Percentiles rank a stretch among this genome's conserved stretches.
phyloP scores from a whole-genome alignment of 2,113 vertebrate species.

The Sylvietta virens region DNA sequence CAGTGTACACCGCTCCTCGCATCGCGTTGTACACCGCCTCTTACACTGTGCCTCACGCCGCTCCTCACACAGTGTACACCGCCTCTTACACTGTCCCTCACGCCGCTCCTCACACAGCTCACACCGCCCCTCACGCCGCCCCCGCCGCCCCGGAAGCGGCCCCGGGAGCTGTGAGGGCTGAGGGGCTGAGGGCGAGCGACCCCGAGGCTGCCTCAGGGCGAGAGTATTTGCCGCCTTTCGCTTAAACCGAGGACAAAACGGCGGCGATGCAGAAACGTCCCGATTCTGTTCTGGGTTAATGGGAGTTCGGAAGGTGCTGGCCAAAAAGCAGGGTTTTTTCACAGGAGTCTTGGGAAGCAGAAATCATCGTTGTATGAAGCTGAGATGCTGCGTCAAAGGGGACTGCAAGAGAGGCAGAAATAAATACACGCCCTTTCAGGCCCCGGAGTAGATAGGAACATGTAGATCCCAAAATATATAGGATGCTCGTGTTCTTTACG shows the following conservation, averaged over 20 bases:
- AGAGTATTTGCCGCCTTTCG: accelerated
- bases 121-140: neutral
- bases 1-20: neutral
- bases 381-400: neutral
- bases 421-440: neutral
- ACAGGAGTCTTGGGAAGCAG: neutral
- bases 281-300: neutral
- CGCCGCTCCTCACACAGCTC: neutral
- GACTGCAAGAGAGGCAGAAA: neutral
- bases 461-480: neutral
- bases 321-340: neutral
- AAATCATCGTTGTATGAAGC: neutral
- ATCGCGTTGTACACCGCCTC: neutral
- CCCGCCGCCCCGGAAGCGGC: accelerated
- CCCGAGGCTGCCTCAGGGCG: accelerated
- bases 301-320: neutral
- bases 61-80: accelerated
- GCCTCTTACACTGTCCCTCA: accelerated
- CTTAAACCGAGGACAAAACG: neutral
- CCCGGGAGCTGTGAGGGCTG: no score
- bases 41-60: accelerated
- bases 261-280: accelerated
- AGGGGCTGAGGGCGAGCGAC: accelerated
- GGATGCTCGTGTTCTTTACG: neutral
- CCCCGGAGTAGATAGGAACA: neutral